phyloP scores from a whole-genome alignment of 2,888 invertebrate genomes.

The Stenurella melanura region DNA sequence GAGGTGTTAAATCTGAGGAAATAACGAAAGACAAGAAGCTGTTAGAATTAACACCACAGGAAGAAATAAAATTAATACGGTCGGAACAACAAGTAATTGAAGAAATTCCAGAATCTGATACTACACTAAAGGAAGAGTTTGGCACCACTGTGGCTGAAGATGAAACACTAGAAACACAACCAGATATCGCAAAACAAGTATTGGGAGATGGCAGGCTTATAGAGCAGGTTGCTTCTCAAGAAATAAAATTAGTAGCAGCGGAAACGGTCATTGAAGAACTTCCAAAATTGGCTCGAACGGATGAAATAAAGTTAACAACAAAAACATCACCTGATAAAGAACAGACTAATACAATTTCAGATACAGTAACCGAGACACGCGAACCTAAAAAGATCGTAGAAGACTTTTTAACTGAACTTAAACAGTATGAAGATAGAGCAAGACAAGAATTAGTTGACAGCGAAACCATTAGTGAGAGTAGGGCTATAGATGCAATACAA shows the following conservation, averaged over 20 bases:
- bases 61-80: slow-evolving; percentile 41
- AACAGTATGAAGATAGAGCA: slow-evolving; percentile 12
- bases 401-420: slow-evolving; percentile 17
- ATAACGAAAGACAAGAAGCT: slow-evolving; percentile 38
- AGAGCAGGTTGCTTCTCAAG: slow-evolving; percentile 31
- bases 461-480: slow-evolving; percentile 31
- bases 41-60: slow-evolving; percentile 46
- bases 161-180: slow-evolving; percentile 8
- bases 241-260: slow-evolving; percentile 31
- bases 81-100: neutral
- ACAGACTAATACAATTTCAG: slow-evolving; percentile 1
- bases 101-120: slow-evolving; percentile 28
- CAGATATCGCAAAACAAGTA: neutral
- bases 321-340: slow-evolving; percentile 20
- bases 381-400: neutral
- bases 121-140: slow-evolving; percentile 37
- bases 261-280: slow-evolving; percentile 40
- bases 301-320: slow-evolving; percentile 18
- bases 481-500: slow-evolving; percentile 14
- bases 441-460: slow-evolving; percentile 16
- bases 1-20: neutral
- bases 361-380: neutral
- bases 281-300: slow-evolving; percentile 18
- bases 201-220: slow-evolving; percentile 34
- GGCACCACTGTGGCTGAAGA: neutral